Percentiles rank a stretch among this genome's conserved stretches.
phyloP scores from a whole-genome alignment of 2,113 vertebrate genomes.

The Puffinus mauretanicus region DNA sequence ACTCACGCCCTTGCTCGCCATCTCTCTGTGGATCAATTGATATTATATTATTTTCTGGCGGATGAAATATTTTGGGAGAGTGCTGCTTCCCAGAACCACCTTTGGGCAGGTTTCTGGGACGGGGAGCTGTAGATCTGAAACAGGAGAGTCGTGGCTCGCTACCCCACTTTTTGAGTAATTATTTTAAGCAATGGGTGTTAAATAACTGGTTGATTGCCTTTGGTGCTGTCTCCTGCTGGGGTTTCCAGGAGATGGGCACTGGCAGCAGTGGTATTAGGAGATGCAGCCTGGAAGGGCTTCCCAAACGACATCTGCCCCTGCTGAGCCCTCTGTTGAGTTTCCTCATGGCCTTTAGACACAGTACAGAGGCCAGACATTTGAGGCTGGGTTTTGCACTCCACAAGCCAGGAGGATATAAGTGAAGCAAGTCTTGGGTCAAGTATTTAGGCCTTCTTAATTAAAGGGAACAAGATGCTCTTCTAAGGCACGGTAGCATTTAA shows the following conservation, averaged over 20 bases:
- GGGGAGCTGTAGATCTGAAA: not conserved
- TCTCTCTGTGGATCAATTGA: not conserved
- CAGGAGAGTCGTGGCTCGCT: no score
- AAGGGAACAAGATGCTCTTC: not conserved
- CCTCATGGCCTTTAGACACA: no score
- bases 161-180: not conserved
- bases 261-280: not conserved
- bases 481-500: not conserved
- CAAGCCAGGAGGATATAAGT: not conserved
- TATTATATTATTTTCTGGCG: not conserved
- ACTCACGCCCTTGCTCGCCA: not conserved
- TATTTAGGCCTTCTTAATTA: not conserved
- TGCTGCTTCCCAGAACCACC: not conserved
- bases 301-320: accelerated
- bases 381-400: not conserved
- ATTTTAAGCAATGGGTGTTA: not conserved
- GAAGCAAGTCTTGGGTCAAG: not conserved
- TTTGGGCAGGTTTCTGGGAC: not conserved
- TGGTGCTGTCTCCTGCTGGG: not conserved
- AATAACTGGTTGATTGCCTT: not conserved
- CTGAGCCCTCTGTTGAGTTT: not conserved
- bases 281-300: not conserved
- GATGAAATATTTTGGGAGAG: not conserved
- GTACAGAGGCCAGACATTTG: no score
- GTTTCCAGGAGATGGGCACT: not conserved